Evolutionary conservation across 2,888 invertebrate genomes (phyloP), one percentile per base, ranked within the genome.

Genomic region (Eupithecia exiguata): DNA sequence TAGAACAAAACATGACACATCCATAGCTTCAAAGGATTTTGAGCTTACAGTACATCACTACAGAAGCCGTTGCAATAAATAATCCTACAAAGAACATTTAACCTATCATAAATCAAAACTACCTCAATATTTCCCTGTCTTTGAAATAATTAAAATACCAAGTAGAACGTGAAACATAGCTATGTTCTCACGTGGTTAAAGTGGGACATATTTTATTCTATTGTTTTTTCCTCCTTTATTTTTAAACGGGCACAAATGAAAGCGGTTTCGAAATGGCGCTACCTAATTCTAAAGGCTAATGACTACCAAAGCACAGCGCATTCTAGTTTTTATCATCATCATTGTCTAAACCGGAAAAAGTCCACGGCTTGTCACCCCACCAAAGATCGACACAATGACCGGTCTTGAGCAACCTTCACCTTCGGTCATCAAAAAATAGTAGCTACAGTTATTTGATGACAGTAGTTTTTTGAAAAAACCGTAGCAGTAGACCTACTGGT

Each of bases 181-280:
- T 35, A 62, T 58, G 62, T 70, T 75, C 65, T 68, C 75, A 72
- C 73, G 58, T 69, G n/a, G 38, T 53, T n/a, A 49, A 73, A 76
- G 69, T 69, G 36, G 62, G 71, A 18, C 76, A 69, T 74, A 69
- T 71, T 68, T 72, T 68, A 71, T 35, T 66, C 66, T 46, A 71
- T 76, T 76, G 76, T 71, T 18, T 69, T 71, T 73, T 76, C 71
- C 76, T 74, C 43, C 12, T 67, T 62, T 74, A 76, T 76, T 73
- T 74, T 73, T 62, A 76, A 76, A 74, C 71, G 63, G 72, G 67
- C n/a, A 63, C 71, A 71, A 70, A 73, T 49, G 70, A 72, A 72
- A 74, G 74, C 73, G 69, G 35, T 70, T 63, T 68, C 70, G 66
- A 68, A 76, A 75, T 73, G 72, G 76, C 73, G 49, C 58, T 58